Conservation (phyloP, 2,888 invertebrate genomes). For the Dione juno region DNA sequence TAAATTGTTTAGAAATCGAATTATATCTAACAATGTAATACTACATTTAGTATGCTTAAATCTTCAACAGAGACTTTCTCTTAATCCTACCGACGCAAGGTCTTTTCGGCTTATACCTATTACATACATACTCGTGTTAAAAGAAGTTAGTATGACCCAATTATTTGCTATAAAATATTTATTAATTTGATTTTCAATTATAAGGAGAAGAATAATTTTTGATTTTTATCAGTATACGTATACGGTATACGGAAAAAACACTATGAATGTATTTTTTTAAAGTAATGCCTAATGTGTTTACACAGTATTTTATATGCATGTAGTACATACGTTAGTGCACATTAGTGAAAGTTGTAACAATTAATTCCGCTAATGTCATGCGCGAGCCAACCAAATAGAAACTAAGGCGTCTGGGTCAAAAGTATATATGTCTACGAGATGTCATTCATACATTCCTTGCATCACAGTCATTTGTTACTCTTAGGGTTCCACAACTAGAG, state of each 20-base stretch:
- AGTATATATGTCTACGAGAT: background rate
- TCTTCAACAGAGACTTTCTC: slow-evolving; percentile 20
- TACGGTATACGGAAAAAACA: too few species aligned
- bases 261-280: background rate
- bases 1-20: slow-evolving; percentile 15
- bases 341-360: slow-evolving; percentile 25
- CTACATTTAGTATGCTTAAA: slow-evolving; percentile 13
- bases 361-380: slow-evolving; percentile 13
- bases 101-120: slow-evolving; percentile 6
- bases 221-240: too few species aligned
- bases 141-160: background rate
- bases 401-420: slow-evolving; percentile 22
- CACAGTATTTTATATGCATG: background rate
- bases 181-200: background rate
- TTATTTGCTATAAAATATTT: background rate
- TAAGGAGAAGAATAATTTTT: background rate
- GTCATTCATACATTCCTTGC: background rate
- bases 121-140: background rate
- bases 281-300: background rate
- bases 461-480: background rate
- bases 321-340: slow-evolving; percentile 4
- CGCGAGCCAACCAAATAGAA: slow-evolving; percentile 22
- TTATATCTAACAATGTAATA: background rate
- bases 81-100: slow-evolving; percentile 24
- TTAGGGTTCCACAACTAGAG: background rate